A percentile compares a stretch with the other conserved stretches of the same genome.
Conservation (phyloP, 2,797 vertebrate genomes). For the Calcarius lapponicus region DNA sequence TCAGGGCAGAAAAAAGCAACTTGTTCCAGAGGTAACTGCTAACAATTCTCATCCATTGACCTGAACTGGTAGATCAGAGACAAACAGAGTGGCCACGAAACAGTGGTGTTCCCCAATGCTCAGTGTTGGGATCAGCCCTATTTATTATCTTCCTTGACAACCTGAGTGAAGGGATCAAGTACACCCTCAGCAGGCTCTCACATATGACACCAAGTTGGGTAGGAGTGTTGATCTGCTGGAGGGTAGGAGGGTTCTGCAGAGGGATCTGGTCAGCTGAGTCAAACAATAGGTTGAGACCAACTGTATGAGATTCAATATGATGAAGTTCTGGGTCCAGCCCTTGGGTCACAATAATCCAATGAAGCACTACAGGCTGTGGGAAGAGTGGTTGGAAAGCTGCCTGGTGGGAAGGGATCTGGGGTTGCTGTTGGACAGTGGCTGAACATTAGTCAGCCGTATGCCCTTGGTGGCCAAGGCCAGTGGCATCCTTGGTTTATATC, state of each 20-base stretch:
- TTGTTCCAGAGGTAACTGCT: background rate
- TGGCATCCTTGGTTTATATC: background rate
- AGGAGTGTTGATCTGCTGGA: background rate
- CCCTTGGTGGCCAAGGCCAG: background rate
- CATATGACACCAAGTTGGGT: background rate
- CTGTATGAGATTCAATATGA: background rate
- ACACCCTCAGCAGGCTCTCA: background rate
- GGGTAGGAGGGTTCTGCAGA: background rate
- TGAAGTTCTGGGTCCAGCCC: background rate
- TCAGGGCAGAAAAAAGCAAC: background rate
- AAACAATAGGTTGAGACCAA: background rate
- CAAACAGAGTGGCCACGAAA: background rate
- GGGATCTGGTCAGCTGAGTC: background rate
- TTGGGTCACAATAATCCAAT: background rate
- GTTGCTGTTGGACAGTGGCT: background rate
- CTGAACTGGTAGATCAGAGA: background rate
- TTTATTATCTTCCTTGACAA: rapidly evolving
- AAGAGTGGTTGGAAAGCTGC: background rate
- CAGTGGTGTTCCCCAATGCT: background rate
- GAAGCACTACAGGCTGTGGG: background rate
- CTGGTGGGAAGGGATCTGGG: background rate
- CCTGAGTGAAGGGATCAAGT: background rate
- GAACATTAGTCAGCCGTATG: background rate
- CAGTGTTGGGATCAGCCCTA: background rate
- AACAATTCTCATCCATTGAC: background rate